phyloP scores from a whole-genome alignment of 2,888 invertebrate species.

The Amblyteles armatorius region DNA sequence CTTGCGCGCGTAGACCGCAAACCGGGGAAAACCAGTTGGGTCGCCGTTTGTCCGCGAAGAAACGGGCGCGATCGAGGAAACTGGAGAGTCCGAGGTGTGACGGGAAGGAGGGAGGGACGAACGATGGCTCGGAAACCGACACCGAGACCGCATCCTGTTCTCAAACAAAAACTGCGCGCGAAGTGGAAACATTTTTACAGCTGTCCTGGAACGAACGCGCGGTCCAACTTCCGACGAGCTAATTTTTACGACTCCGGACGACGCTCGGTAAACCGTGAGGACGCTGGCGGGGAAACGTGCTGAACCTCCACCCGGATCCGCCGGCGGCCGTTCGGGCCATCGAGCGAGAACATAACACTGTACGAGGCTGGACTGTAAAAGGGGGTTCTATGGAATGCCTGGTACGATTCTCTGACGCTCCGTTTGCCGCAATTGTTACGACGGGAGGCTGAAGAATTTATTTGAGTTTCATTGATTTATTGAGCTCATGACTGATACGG shows the following conservation, averaged over 20 bases:
- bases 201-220: constrained; percentile 57
- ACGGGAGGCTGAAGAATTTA: neutral
- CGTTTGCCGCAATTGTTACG: constrained; percentile 3
- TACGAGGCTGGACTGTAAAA: neutral
- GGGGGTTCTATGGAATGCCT: constrained; percentile 17
- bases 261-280: neutral
- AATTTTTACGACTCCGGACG: constrained; percentile 72
- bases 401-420: constrained; percentile 8
- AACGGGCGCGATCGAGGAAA: constrained; percentile 56
- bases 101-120: constrained; percentile 43
- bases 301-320: neutral
- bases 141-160: constrained; percentile 28
- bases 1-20: constrained; percentile 28
- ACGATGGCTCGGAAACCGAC: constrained; percentile 22
- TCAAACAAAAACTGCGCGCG: neutral
- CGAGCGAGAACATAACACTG: neutral
- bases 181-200: constrained; percentile 72
- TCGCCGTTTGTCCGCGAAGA: constrained; percentile 48
- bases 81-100: constrained; percentile 25
- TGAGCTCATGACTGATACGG: neutral
- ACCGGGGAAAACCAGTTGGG: constrained; percentile 54
- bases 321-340: constrained; percentile 24
- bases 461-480: constrained; percentile 32
- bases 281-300: neutral
- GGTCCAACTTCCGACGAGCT: constrained; percentile 66